A percentile compares a stretch with the other conserved stretches of the same genome.
Conservation (phyloP, 2,888 invertebrate species). For the Theretra japonica region DNA sequence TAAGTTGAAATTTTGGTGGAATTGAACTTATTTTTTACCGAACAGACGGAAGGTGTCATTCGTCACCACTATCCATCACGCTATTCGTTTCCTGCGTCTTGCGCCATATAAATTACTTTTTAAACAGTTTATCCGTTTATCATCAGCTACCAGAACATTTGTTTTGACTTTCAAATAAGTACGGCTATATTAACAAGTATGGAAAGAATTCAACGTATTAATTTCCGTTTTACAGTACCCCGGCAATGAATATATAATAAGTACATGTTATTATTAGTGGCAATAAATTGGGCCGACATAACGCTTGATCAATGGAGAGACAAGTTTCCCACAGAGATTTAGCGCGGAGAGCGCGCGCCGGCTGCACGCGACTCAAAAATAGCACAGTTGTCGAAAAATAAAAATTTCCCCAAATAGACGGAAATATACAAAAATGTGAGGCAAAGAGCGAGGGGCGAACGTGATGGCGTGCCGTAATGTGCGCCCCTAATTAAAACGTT, state of each 20-base stretch:
- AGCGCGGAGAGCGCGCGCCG: conserved; percentile 73
- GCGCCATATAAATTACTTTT: conserved; percentile 69
- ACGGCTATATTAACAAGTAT: background rate
- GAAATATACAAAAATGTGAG: conserved; percentile 84
- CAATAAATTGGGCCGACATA: conserved; percentile 26
- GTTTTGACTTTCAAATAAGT: conserved; percentile 16
- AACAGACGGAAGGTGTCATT: conserved; percentile 80
- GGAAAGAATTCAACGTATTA: background rate
- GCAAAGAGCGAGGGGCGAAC: conserved; percentile 81
- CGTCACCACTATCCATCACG: conserved; percentile 76
- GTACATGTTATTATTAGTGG: conserved; percentile 12
- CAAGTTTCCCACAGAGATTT: conserved; percentile 84
- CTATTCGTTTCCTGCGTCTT: conserved; percentile 71
- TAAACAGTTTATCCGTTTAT: conserved; percentile 52
- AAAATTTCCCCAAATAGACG: conserved; percentile 84
- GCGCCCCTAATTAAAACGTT: conserved; percentile 85
- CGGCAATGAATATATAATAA: background rate
- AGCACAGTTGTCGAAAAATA: conserved; percentile 84
- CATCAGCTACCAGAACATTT: conserved; percentile 39
- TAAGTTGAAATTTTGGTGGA: conserved; percentile 42
- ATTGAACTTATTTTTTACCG: conserved; percentile 68
- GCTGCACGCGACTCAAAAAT: conserved; percentile 83
- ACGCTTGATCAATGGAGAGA: conserved; percentile 55
- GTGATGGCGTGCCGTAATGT: conserved; percentile 83
- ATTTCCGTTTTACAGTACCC: background rate